A percentile compares a stretch with the other conserved stretches of the same genome.
phyloP scores from a whole-genome alignment of 2,797 vertebrate species.

The Sebastes oblongus region DNA sequence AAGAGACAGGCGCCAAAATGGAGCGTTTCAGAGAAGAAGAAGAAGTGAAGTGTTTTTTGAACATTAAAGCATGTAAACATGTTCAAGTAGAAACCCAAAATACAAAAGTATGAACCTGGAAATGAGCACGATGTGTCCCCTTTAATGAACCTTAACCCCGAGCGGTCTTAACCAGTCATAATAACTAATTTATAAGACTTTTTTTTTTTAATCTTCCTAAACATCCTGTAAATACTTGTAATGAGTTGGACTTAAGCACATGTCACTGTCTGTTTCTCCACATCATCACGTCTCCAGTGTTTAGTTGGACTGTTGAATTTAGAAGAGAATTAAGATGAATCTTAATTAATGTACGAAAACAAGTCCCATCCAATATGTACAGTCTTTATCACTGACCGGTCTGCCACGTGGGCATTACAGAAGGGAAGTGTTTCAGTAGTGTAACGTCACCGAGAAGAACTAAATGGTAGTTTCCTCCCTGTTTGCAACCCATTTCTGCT shows the following conservation, averaged over 20 bases:
- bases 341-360: not conserved
- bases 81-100: not conserved
- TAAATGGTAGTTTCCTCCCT: not conserved
- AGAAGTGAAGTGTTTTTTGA: too few relatives aligned
- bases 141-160: not conserved
- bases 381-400: not conserved
- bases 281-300: not conserved
- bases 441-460: not conserved
- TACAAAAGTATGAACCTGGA: not conserved
- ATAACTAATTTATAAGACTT: not conserved
- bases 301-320: not conserved
- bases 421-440: not conserved
- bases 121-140: too few relatives aligned
- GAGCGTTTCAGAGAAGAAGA: too few relatives aligned
- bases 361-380: not conserved
- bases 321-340: not conserved
- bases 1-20: too few relatives aligned
- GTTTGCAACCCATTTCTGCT: not conserved
- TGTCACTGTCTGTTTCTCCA: not conserved
- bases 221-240: not conserved
- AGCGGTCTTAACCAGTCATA: not conserved
- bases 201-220: not conserved
- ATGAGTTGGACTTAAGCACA: not conserved
- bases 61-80: not conserved
- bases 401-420: not conserved